Evolutionary conservation across 2,797 vertebrate species (phyloP).

Genomic region (Sphenopsis melanotis): DNA sequence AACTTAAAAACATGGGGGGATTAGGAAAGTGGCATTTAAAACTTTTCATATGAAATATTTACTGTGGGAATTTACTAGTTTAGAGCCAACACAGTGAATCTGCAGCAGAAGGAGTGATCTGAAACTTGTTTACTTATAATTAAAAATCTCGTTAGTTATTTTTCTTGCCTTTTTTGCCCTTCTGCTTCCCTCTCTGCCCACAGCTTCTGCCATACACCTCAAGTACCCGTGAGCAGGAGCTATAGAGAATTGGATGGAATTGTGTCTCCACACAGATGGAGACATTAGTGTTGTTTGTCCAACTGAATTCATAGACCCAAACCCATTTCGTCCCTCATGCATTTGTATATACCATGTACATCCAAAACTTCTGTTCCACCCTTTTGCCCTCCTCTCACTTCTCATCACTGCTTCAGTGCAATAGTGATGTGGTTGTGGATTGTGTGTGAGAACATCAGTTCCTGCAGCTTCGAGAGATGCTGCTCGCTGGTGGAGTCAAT

Average conservation of each 20-base stretch:
- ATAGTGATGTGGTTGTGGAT: background rate
- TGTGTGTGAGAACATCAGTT: background rate
- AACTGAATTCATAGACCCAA: slow-evolving; percentile 56
- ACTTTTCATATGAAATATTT: slow-evolving; percentile 53
- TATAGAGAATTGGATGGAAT: slow-evolving; percentile 14
- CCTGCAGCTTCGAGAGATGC: background rate
- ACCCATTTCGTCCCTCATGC: background rate
- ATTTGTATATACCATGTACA: background rate
- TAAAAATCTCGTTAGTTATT: slow-evolving; percentile 31
- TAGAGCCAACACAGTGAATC: slow-evolving; percentile 39
- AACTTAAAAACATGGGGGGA: slow-evolving; percentile 45
- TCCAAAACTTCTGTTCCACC: background rate
- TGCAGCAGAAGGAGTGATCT: slow-evolving; percentile 22
- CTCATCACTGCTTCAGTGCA: background rate
- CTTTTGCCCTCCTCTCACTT: background rate
- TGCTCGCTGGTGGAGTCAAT: background rate
- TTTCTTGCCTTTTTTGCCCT: slow-evolving; percentile 54
- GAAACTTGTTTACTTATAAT: slow-evolving; percentile 37
- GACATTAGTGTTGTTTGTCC: slow-evolving; percentile 43
- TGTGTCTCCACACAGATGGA: slow-evolving; percentile 57
- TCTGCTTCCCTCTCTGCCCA: slow-evolving; percentile 44
- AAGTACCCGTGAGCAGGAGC: slow-evolving; percentile 58
- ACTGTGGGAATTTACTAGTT: slow-evolving; percentile 38
- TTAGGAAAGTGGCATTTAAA: slow-evolving; percentile 46
- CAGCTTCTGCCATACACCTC: slow-evolving; percentile 53